Percentiles rank a stretch among this genome's conserved stretches.
These are phyloP conservation scores for Halyomorpha halys DNA, from an alignment of 1,140 invertebrate genomes.

Conservation along the genomic window DNA sequence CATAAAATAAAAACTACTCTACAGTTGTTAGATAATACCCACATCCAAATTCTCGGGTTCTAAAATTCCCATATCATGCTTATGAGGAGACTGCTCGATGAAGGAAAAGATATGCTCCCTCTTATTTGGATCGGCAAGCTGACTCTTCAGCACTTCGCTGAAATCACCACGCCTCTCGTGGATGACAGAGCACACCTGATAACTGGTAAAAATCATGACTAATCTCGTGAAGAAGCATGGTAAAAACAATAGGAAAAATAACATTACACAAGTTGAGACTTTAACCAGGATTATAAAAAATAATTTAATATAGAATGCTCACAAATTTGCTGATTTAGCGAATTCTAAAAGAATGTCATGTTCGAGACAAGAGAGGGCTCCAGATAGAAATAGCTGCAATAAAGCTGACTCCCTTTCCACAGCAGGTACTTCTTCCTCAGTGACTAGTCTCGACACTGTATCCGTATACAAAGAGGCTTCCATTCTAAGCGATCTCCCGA, in stretches of 20 bases:
- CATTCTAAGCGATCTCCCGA: slow-evolving; percentile 37
- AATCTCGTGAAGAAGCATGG: too few relatives aligned
- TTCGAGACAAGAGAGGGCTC: slow-evolving; percentile 25
- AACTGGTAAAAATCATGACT: slow-evolving; percentile 36
- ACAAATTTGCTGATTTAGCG: slow-evolving; percentile 31
- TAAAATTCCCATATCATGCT: slow-evolving; percentile 22
- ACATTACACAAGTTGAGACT: neutral
- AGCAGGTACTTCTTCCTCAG: slow-evolving; percentile 43
- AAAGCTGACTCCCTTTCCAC: slow-evolving; percentile 72
- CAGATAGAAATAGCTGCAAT: slow-evolving; percentile 58
- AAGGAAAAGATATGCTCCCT: slow-evolving; percentile 37
- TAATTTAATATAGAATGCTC: slow-evolving; percentile 21
- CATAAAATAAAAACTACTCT: too few relatives aligned
- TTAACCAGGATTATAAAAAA: neutral
- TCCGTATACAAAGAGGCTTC: slow-evolving; percentile 33
- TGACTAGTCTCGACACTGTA: slow-evolving; percentile 44
- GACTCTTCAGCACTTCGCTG: slow-evolving; percentile 47
- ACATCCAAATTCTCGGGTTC: slow-evolving; percentile 30
- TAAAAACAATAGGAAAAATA: too few relatives aligned
- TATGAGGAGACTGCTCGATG: slow-evolving; percentile 28
- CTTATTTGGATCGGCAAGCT: slow-evolving; percentile 44
- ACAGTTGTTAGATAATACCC: slow-evolving; percentile 13
- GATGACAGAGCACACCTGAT: slow-evolving; percentile 50
- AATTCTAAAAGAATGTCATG: slow-evolving; percentile 27
- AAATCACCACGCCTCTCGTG: slow-evolving; percentile 46